A percentile compares a stretch with the other conserved stretches of the same genome.
phyloP scores from a whole-genome alignment of 92 coral and sea anemone genomes.

The Metridium senile region DNA sequence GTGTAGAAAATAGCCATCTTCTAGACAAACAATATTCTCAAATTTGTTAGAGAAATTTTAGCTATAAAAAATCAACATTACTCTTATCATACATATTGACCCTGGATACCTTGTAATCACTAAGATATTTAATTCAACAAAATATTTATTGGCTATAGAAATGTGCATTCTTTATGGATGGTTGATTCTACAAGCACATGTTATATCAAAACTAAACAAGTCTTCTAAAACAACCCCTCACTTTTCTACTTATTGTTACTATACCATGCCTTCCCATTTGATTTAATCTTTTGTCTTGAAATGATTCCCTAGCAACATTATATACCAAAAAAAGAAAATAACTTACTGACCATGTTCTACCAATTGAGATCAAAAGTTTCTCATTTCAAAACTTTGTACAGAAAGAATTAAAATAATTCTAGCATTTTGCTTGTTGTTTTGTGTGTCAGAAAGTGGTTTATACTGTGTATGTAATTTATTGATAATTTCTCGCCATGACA shows the following conservation, averaged over 20 bases:
- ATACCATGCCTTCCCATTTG: too few species aligned
- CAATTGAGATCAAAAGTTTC: too few species aligned
- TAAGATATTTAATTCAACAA: not conserved
- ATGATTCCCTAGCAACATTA: too few species aligned
- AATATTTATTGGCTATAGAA: not conserved
- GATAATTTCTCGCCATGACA: too few species aligned
- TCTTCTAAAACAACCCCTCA: not conserved
- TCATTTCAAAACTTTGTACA: too few species aligned
- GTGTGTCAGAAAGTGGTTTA: not conserved
- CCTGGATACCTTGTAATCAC: not conserved
- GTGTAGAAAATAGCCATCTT: not conserved
- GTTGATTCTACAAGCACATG: conserved; percentile 1
- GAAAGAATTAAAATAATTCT: too few species aligned
- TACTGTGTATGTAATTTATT: not conserved
- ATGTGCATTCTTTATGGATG: conserved; percentile 2
- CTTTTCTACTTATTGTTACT: not conserved
- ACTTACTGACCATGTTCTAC: too few species aligned
- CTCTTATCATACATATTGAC: not conserved
- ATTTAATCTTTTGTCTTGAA: too few species aligned
- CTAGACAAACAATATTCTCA: not conserved
- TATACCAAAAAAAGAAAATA: too few species aligned
- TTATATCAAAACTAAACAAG: not conserved
- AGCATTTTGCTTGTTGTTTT: too few species aligned
- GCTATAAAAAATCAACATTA: not conserved
- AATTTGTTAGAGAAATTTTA: not conserved